Base-by-base conservation (phyloP, 2,113 vertebrate genomes). In the Xiphophorus maculatus region DNA sequence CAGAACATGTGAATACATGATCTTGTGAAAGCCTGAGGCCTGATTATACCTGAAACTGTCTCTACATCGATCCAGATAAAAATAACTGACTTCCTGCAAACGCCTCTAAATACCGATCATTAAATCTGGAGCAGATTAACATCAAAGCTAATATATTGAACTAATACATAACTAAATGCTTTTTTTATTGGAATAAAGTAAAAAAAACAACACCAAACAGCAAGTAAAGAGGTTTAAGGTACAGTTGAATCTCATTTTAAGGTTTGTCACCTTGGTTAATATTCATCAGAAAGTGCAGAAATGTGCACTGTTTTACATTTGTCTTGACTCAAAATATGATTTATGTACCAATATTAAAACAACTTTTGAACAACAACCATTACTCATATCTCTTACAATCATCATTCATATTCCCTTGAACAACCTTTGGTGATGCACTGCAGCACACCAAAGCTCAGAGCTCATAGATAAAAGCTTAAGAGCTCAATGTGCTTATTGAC, bases 21-120 rank as follows among this genome's bases (percentile, higher is more conserved):
- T 71, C 19, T 6, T 70, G 22, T 44, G 30, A 33, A 0, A 35
- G 51, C 3, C 14, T 72, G 29, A 64, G 72, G 64, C n/a, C 28
- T 37, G 22, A 15, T 28, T 58, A 42, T 7, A 17, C 15, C 32
- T 25, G 30, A 69, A 37, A 54, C 12, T 19, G 44, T 73, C 73
- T 7, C 33, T 63, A 28, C 37, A 90, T 86, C 10, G 81, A 87
- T 86, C 81, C 32, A 35, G 6, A 61, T 71, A 79, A 78, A 62
- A 89, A 87, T 86, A 87, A 66, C 69, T 58, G 51, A 35, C 42
- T 63, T 69, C 37, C 69, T 63, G 73, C 25, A 35, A 62, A 8
- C 32, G 42, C 66, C 63, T 29, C n/a, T 37, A 81, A 42, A 74
- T 54, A 77, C 29, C 10, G 73, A 68, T 40, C 65, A 8, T 58